Evolutionary conservation across 2,888 invertebrate species (phyloP).

Genomic region (Pandemis corylana): DNA sequence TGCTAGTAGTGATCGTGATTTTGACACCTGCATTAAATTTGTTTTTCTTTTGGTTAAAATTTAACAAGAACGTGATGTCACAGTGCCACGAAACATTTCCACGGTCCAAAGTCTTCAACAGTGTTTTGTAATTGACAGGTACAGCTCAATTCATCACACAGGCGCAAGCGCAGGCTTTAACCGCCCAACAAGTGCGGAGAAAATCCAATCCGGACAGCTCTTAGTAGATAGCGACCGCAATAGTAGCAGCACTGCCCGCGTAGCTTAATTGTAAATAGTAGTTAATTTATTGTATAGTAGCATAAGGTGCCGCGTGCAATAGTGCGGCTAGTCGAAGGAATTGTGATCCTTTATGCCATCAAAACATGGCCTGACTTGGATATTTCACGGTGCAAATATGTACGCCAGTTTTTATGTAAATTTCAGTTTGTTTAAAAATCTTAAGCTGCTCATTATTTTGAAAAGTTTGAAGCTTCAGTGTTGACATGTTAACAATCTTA

Average conservation of each 20-base stretch:
- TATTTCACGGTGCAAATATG: conserved; percentile 4
- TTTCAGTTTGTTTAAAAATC: background rate
- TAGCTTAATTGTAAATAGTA: conserved; percentile 65
- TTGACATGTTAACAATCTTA: background rate
- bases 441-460: background rate
- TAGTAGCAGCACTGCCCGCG: conserved; percentile 55
- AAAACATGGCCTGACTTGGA: conserved; percentile 8
- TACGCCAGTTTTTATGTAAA: background rate
- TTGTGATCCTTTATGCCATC: conserved; percentile 28
- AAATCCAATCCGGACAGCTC: conserved; percentile 83
- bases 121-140: conserved; percentile 58
- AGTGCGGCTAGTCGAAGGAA: conserved; percentile 56
- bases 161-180: conserved; percentile 73
- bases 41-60: too few relatives aligned
- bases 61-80: too few relatives aligned
- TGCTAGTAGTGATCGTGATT: too few relatives aligned
- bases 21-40: too few relatives aligned
- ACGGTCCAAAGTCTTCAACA: conserved; percentile 10
- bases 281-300: conserved; percentile 57
- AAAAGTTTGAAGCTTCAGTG: background rate
- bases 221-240: conserved; percentile 62
- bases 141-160: conserved; percentile 77
- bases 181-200: conserved; percentile 76
- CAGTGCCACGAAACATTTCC: background rate
- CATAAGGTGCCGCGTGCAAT: conserved; percentile 48